Evolutionary conservation across 1,140 invertebrate species (phyloP), one percentile per base, ranked within the genome.

Genomic region (Drosophila eugracilis): DNA sequence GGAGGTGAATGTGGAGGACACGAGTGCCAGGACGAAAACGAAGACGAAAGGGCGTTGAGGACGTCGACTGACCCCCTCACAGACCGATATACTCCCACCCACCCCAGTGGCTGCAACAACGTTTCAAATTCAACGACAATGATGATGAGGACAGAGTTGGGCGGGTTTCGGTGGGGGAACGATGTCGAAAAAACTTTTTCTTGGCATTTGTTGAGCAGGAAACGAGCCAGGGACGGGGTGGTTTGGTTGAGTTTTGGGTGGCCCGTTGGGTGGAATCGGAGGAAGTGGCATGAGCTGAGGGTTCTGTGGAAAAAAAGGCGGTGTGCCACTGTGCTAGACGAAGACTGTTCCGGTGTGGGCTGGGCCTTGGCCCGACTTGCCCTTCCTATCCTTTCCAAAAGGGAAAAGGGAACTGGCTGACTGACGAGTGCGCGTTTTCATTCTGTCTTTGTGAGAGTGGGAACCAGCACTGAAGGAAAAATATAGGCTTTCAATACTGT

Each of bases 121-220:
- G 83, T 88, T 89, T 88, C 83, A 88, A 88, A 88, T 88, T 88
- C 83, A 89, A 75, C 65, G 81, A 81, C 73, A 81, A 85, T 86
- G 77, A 81, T 70, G 83, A 74, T 74, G 83, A 72, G 59, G 55
- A 81, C 71, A 52, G 55, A 49, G 36, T n/a, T 49, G 52, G 37
- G 65, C n/a, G 34, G 41, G 37, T 6, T 36, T 34, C 42, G 41
- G 50, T 36, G 32, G 58, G n/a, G 45, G 45, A 49, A 47, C 37
- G 48, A 52, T 55, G 62, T 71, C 66, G 66, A 58, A 75, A 77
- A 86, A 88, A 88, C 74, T 78, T 88, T 88, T 88, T 88, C 83
- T 88, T 88, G 83, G 83, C 83, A 88, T 88, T 88, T 88, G 83
- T 83, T 88, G 84, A 83, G 75, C 84, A 88, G 83, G 84, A 89